phyloP scores from a whole-genome alignment of 2,797 vertebrate species.

The Halcyon leucocephala region DNA sequence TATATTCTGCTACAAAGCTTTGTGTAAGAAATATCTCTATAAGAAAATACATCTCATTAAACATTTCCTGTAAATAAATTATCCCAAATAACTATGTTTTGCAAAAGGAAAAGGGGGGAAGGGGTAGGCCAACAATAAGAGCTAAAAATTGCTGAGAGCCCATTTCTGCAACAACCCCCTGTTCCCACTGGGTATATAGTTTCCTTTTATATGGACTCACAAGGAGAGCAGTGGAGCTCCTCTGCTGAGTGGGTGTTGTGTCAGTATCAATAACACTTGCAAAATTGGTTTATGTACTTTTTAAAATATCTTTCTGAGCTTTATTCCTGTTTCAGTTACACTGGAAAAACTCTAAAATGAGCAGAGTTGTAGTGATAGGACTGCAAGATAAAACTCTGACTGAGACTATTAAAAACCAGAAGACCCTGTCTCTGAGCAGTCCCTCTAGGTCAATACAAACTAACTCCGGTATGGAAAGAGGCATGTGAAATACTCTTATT shows the following conservation, averaged over 20 bases:
- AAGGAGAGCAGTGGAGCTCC: background rate
- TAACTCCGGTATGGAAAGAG: background rate
- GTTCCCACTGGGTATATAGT: background rate
- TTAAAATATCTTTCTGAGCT: background rate
- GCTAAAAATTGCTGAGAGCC: background rate
- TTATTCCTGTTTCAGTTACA: background rate
- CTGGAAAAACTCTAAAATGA: background rate
- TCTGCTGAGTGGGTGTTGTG: background rate
- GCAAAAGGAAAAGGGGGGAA: conserved; percentile 22
- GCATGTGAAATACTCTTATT: background rate
- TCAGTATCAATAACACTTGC: background rate
- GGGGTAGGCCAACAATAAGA: conserved; percentile 12
- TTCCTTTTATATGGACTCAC: background rate
- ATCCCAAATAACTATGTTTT: conserved; percentile 75
- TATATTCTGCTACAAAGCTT: conserved; percentile 84
- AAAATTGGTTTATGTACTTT: background rate
- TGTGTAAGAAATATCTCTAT: conserved; percentile 85
- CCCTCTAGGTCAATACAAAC: background rate
- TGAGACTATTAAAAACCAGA: background rate
- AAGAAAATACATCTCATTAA: conserved; percentile 86
- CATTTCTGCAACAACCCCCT: background rate
- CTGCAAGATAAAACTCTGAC: background rate
- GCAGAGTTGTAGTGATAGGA: background rate
- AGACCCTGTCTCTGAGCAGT: background rate
- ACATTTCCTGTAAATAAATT: conserved; percentile 86